These are phyloP conservation scores for Seladonia tumulorum DNA, from an alignment of 2,888 invertebrate genomes.

Conservation along the genomic window DNA sequence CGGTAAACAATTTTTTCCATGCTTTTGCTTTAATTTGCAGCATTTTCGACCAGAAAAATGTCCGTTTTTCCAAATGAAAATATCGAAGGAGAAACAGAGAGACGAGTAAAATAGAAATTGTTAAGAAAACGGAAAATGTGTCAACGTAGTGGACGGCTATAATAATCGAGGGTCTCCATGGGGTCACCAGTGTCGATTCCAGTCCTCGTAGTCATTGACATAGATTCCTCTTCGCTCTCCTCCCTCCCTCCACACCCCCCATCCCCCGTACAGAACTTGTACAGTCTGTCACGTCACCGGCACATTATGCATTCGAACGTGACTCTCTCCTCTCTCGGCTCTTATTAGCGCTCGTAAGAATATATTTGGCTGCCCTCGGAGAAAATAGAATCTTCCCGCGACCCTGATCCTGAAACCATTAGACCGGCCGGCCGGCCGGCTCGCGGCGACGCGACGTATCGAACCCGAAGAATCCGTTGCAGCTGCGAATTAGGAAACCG, in stretches of 20 bases:
- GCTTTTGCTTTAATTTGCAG: too few species aligned
- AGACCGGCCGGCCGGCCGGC: background rate
- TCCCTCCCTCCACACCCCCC: background rate
- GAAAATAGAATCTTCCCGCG: background rate
- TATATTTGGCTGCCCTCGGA: background rate
- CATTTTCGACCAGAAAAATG: too few species aligned
- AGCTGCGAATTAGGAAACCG: slow-evolving; percentile 1
- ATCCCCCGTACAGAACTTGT: background rate
- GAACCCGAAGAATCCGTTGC: background rate
- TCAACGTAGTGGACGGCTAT: slow-evolving; percentile 13
- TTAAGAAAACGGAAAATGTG: background rate
- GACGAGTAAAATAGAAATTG: background rate
- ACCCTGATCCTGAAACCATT: slow-evolving; percentile 31
- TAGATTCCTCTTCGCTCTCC: slow-evolving; percentile 25
- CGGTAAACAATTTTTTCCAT: too few species aligned
- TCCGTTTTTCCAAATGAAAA: too few species aligned
- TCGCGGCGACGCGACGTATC: background rate
- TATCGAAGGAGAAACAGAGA: background rate
- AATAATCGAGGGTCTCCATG: slow-evolving; percentile 5
- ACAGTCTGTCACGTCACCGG: slow-evolving; percentile 16
- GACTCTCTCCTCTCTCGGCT: background rate
- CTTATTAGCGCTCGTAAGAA: slow-evolving; percentile 8
- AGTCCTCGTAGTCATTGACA: slow-evolving; percentile 29
- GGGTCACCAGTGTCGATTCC: slow-evolving; percentile 23
- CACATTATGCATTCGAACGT: background rate